Base-by-base conservation (phyloP, 2,113 vertebrate species). In the Raja brachyura region DNA sequence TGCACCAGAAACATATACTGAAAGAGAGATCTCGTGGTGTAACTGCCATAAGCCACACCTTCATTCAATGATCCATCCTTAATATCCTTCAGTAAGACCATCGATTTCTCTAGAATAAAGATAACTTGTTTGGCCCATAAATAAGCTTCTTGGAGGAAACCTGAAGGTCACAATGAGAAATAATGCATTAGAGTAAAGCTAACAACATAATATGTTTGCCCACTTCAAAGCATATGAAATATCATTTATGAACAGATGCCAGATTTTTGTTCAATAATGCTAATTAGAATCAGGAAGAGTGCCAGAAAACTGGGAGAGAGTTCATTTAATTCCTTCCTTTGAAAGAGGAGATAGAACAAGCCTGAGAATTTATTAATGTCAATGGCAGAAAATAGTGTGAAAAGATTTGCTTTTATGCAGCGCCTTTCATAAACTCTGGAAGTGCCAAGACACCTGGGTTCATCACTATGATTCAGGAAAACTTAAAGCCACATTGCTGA, bases 1-100 rank as follows among this genome's bases (percentile, higher is more conserved):
- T 99, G 98, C 61, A 99, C 97, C 33, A 99, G 97, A 94, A 98
- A 98, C 96, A 99, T 97, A 94, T 99, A 99, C 94, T 99, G 99
- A 94, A 99, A 99, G 70, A 99, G 96, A 0, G 99, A 99, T 81
- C 99, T 97, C 10, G 98, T 99, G 59, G 98, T 99, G 94, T 99
- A 99, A 48, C 97, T 99, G 94, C 98, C 98, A 0, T 99, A 99
- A 0, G 98, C 99, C 81, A 99, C 98, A 0, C 99, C 99, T 95
- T 99, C 98, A 25, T 99, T 98, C 93, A 99, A 96, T 9, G 98
- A 98, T 66, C 99, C 99, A 4, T 99, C 99, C 0, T 97, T 98
- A 94, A 99, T 96, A 70, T 99, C 98, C 93, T 96, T 97, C 76
- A 99, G 95, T 61, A 99, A 96, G 85, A 99, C 96, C 94, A 99